A percentile compares a stretch with the other conserved stretches of the same genome.
Conservation (phyloP, 2,113 vertebrate species). For the Salminus brasiliensis region DNA sequence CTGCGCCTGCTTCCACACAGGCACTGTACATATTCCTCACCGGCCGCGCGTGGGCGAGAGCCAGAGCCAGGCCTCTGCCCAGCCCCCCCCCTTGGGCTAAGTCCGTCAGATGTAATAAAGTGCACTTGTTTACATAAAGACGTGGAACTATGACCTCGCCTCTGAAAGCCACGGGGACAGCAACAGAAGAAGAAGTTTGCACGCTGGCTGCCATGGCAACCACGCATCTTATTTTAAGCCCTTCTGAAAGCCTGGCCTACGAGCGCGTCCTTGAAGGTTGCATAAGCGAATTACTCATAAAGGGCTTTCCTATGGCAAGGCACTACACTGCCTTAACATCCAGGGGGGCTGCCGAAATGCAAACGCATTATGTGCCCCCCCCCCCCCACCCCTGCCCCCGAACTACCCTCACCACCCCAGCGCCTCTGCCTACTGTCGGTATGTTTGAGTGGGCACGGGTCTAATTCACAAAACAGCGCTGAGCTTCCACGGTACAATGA, state of each 20-base stretch:
- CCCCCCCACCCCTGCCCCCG: neutral
- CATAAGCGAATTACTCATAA: constrained; percentile 39
- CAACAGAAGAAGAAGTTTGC: constrained; percentile 15
- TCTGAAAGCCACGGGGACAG: constrained; percentile 1
- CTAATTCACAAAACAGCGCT: constrained; percentile 8
- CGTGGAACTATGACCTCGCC: constrained; percentile 22
- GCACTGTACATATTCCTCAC: too few species aligned
- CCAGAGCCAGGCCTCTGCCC: too few species aligned
- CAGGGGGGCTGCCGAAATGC: neutral
- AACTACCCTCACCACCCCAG: too few species aligned
- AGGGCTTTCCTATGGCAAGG: constrained; percentile 41
- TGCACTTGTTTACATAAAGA: constrained; percentile 18
- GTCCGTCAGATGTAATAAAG: constrained; percentile 7
- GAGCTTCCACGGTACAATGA: neutral
- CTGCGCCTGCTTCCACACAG: too few species aligned
- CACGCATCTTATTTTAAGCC: constrained; percentile 24
- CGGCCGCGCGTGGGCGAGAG: too few species aligned
- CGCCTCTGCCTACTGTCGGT: neutral
- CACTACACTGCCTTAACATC: neutral
- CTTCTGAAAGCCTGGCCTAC: neutral
- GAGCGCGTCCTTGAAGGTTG: constrained; percentile 35
- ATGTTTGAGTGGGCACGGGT: neutral
- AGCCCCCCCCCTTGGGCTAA: too few species aligned
- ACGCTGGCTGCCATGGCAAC: constrained; percentile 45
- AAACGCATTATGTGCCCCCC: neutral